Conservation (phyloP, 2,797 vertebrate species). For the Gephyroberyx darwinii region DNA sequence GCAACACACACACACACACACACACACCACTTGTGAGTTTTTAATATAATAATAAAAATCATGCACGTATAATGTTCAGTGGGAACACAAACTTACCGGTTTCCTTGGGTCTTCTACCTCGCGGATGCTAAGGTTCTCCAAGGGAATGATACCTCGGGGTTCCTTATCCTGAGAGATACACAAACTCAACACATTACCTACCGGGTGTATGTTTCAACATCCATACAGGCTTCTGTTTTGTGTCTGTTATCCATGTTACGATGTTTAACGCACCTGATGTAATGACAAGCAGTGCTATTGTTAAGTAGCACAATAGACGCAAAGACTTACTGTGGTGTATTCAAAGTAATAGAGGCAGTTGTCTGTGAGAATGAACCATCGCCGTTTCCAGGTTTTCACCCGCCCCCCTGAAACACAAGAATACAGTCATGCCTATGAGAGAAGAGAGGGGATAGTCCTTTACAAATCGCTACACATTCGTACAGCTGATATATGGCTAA, state of each 20-base stretch:
- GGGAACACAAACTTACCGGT: conserved; percentile 79
- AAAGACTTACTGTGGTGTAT: conserved; percentile 92
- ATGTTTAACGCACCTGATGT: too few relatives aligned
- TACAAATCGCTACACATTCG: conserved; percentile 22
- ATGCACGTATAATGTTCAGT: not conserved
- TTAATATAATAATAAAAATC: not conserved
- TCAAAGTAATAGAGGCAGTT: conserved; percentile 99
- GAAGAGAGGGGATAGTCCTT: conserved; percentile 2
- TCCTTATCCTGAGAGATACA: conserved; percentile 89
- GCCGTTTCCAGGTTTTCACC: conserved; percentile 98
- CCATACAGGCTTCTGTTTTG: not conserved
- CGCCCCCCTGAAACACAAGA: conserved; percentile 87
- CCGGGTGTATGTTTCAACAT: not conserved
- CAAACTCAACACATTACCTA: conserved; percentile 10
- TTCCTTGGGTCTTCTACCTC: conserved; percentile 96
- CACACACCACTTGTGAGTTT: not conserved
- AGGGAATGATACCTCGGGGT: conserved; percentile 91
- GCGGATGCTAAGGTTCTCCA: conserved; percentile 94
- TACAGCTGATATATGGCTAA: conserved; percentile 15
- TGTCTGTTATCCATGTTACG: too few relatives aligned
- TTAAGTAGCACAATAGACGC: too few relatives aligned
- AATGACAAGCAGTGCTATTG: too few relatives aligned
- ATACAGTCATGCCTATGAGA: not conserved
- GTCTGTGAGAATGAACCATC: conserved; percentile 98
- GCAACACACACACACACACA: not conserved